A percentile compares a stretch with the other conserved stretches of the same genome.
Evolutionary conservation across 1,140 invertebrate species (phyloP).

Genomic region (Drosophila albomicans): DNA sequence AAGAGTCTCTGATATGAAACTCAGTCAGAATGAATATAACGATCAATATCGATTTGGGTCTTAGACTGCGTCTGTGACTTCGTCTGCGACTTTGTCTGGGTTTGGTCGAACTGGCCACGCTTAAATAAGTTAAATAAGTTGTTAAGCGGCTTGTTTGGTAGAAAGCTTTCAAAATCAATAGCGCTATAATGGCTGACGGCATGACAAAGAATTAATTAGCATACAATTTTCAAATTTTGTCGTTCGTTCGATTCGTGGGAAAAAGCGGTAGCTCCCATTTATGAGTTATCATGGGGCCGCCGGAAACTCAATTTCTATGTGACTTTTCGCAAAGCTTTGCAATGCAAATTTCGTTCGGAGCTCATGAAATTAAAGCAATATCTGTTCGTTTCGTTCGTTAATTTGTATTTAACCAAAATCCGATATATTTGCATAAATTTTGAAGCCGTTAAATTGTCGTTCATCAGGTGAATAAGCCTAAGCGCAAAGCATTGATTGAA

Average conservation of each 20-base stretch:
- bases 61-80: not conserved
- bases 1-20: constrained; percentile 8
- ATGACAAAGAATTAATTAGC: constrained; percentile 77
- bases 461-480: constrained; percentile 57
- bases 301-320: constrained; percentile 53
- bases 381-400: constrained; percentile 39
- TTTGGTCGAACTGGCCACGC: constrained; percentile 32
- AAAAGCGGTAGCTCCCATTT: constrained; percentile 42
- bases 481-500: constrained; percentile 6
- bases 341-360: constrained; percentile 55
- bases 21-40: constrained; percentile 33
- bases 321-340: constrained; percentile 49
- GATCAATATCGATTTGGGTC: constrained; percentile 31
- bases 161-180: constrained; percentile 76
- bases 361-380: constrained; percentile 40
- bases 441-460: constrained; percentile 53
- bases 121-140: constrained; percentile 70
- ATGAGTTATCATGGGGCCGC: constrained; percentile 53
- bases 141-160: constrained; percentile 68
- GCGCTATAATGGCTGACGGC: constrained; percentile 60
- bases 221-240: constrained; percentile 68
- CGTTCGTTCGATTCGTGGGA: constrained; percentile 68
- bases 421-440: constrained; percentile 37
- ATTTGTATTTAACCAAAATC: constrained; percentile 47
- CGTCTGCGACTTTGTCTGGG: not conserved